Evolutionary conservation across 2,113 vertebrate genomes (phyloP).

Genomic region (Nicator chloris): DNA sequence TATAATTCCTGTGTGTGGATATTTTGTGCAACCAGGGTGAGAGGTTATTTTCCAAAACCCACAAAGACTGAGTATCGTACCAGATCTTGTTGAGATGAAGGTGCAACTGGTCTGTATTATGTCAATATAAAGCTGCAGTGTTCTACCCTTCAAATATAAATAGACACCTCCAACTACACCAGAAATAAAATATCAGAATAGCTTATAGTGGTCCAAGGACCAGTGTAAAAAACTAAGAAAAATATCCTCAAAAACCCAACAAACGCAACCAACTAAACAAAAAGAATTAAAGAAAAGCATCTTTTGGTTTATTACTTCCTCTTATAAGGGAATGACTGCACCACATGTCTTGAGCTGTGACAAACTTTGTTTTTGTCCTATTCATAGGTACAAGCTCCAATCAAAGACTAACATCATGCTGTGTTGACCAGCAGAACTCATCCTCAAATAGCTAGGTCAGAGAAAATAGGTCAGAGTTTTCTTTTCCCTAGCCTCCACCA

Average conservation of each 20-base stretch:
- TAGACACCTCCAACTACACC: not conserved
- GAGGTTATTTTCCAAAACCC: not conserved
- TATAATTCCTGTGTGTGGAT: not conserved
- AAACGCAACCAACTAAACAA: not conserved
- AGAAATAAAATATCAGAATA: not conserved
- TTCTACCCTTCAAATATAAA: not conserved
- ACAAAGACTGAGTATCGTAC: not conserved
- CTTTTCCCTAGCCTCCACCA: not conserved
- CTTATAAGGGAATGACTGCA: not conserved
- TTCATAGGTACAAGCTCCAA: not conserved
- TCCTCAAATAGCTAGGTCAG: not conserved
- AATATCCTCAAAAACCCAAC: not conserved
- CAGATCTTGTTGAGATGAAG: not conserved
- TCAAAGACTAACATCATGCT: not conserved
- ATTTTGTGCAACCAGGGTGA: not conserved
- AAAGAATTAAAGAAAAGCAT: not conserved
- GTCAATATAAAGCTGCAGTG: not conserved
- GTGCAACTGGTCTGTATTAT: too few species aligned
- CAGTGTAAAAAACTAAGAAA: not conserved
- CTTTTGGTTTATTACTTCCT: not conserved
- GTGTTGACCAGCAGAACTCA: not conserved
- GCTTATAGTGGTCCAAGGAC: not conserved
- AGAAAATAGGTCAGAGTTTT: conserved; percentile 15
- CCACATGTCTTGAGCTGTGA: not conserved
- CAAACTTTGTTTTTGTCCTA: not conserved